Conservation (phyloP, 1,140 invertebrate genomes). For the Homarus americanus region DNA sequence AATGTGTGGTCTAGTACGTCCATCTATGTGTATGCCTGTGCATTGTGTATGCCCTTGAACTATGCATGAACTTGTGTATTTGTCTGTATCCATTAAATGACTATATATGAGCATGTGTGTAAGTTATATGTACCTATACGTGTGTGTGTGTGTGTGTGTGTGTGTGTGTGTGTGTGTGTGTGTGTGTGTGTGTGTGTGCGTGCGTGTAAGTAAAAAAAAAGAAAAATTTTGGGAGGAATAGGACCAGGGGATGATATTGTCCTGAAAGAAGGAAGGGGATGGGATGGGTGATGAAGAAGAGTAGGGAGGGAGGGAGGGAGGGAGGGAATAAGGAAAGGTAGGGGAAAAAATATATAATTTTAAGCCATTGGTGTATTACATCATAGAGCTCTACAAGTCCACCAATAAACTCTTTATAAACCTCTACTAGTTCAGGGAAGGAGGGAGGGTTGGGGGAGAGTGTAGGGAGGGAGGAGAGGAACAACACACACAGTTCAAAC, state of each 20-base stretch:
- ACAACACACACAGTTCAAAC: not conserved
- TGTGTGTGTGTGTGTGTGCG: conserved; percentile 18
- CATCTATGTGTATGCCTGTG: not conserved
- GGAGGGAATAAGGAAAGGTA: not conserved
- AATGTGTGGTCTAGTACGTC: not conserved
- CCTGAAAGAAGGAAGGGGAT: not conserved
- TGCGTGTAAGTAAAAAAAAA: not conserved
- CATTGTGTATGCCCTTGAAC: not conserved
- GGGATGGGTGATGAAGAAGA: not conserved
- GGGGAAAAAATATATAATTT: not conserved
- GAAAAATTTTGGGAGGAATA: not conserved
- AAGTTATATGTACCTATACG: conserved; percentile 4
- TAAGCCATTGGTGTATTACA: conserved; percentile 36
- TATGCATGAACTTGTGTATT: not conserved
- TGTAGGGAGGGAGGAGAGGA: not conserved
- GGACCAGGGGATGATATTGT: not conserved
- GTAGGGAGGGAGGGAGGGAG: not conserved
- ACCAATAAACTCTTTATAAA: conserved; percentile 45
- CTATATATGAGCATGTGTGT: conserved; percentile 1
- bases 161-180: conserved; percentile 29
- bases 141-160: conserved; percentile 17
- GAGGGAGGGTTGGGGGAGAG: too few species aligned
- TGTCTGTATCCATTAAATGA: not conserved
- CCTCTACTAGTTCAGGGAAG: conserved; percentile 6
- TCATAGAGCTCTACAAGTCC: conserved; percentile 38